These are phyloP conservation scores for Anguilla rostrata DNA, from an alignment of 2,113 vertebrate genomes.

Conservation along the genomic window DNA sequence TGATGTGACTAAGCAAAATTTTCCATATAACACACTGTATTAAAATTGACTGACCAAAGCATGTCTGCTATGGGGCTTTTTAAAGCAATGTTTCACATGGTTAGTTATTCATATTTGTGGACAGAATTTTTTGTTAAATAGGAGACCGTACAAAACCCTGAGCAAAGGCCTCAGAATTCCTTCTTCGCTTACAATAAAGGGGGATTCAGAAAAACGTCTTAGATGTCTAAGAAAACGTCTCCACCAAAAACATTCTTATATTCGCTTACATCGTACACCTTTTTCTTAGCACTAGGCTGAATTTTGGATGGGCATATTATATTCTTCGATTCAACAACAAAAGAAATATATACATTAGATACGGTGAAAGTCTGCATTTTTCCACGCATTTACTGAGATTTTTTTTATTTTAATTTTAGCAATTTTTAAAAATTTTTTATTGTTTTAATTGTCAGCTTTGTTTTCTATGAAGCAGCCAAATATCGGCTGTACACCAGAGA, in stretches of 20 bases:
- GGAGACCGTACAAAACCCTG: neutral
- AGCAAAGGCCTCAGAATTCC: neutral
- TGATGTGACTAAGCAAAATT: too few relatives aligned
- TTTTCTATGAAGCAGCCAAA: neutral
- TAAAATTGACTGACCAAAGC: neutral
- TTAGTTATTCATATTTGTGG: neutral
- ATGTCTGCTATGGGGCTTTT: neutral
- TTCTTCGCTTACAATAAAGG: neutral
- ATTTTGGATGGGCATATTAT: neutral
- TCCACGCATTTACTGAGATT: too few relatives aligned
- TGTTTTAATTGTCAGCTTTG: too few relatives aligned
- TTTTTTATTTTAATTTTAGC: too few relatives aligned
- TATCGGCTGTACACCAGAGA: conserved; percentile 28
- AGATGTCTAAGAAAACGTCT: neutral
- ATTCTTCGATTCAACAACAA: neutral
- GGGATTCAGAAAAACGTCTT: neutral
- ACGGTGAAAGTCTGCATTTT: too few relatives aligned
- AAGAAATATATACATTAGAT: neutral
- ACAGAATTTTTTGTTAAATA: neutral
- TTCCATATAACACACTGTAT: neutral
- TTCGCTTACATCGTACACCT: too few relatives aligned
- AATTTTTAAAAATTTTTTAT: too few relatives aligned
- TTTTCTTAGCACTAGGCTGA: too few relatives aligned
- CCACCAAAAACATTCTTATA: neutral
- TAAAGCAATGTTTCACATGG: too few relatives aligned